Percentiles rank a stretch among this genome's conserved stretches.
These are phyloP conservation scores for Passer domesticus DNA, from an alignment of 2,113 vertebrate species.

Conservation along the genomic window DNA sequence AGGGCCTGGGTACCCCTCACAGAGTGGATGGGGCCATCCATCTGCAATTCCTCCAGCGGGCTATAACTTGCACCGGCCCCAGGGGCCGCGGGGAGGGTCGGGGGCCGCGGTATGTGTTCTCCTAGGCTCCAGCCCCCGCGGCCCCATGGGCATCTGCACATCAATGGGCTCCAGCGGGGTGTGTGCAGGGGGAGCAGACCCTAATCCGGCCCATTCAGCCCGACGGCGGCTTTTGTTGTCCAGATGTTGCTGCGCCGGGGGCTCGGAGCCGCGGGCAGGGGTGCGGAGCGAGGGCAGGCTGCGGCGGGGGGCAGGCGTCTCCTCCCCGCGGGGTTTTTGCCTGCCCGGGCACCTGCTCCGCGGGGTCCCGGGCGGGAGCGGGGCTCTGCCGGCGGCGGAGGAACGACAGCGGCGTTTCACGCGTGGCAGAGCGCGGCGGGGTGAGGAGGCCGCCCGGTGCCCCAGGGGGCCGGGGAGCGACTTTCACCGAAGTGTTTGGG, in stretches of 20 bases:
- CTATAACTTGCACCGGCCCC: not conserved
- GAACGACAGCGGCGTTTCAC: not conserved
- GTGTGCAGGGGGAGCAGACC: not conserved
- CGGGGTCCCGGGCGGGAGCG: not conserved
- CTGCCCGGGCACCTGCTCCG: not conserved
- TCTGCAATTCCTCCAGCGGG: not conserved
- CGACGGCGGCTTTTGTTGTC: constrained; percentile 22
- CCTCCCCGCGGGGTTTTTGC: not conserved
- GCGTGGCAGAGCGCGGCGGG: not conserved
- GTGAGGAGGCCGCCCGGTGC: not conserved
- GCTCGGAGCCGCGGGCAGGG: not conserved
- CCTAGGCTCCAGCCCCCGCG: not conserved
- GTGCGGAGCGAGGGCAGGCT: not conserved
- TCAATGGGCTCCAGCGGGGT: constrained; percentile 6
- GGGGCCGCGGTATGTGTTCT: not conserved
- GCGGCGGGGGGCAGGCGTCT: not conserved
- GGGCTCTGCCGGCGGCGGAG: not conserved
- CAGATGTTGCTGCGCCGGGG: not conserved
- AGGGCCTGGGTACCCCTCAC: not conserved
- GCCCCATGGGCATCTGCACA: constrained; percentile 52
- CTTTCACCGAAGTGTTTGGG: rapidly evolving
- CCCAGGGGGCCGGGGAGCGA: not conserved
- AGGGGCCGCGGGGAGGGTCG: not conserved
- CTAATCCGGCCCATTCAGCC: constrained; percentile 38
- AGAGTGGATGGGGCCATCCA: not conserved